Conservation (phyloP, 2,113 vertebrate genomes). For the Melanocharis versteri region DNA sequence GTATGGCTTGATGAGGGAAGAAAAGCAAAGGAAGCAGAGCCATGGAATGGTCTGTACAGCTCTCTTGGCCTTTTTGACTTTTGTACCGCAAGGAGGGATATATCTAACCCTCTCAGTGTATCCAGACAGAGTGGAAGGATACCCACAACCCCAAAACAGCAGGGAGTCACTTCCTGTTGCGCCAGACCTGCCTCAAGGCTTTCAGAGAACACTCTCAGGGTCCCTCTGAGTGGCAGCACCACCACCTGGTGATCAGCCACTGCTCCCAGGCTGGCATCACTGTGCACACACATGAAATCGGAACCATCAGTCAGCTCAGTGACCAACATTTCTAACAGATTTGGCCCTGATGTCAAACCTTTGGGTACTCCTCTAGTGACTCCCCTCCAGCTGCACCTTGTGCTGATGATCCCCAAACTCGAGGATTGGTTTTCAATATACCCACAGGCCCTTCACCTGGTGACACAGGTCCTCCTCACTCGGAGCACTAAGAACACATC, state of each 20-base stretch:
- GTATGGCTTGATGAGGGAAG: background rate
- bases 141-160: fast-evolving
- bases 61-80: background rate
- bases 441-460: background rate
- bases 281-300: fast-evolving
- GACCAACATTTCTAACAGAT: background rate
- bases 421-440: background rate
- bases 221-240: background rate
- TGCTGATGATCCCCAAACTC: background rate
- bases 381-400: background rate
- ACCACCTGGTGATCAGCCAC: background rate
- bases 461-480: background rate
- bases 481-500: background rate
- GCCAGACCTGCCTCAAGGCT: background rate
- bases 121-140: background rate
- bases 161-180: background rate
- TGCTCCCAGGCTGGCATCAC: background rate
- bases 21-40: background rate
- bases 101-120: background rate
- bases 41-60: background rate
- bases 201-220: background rate
- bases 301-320: background rate
- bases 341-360: background rate
- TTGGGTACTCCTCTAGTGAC: background rate
- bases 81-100: fast-evolving